Conservation (phyloP, 2,888 invertebrate species). For the Creontiades dilutus region DNA sequence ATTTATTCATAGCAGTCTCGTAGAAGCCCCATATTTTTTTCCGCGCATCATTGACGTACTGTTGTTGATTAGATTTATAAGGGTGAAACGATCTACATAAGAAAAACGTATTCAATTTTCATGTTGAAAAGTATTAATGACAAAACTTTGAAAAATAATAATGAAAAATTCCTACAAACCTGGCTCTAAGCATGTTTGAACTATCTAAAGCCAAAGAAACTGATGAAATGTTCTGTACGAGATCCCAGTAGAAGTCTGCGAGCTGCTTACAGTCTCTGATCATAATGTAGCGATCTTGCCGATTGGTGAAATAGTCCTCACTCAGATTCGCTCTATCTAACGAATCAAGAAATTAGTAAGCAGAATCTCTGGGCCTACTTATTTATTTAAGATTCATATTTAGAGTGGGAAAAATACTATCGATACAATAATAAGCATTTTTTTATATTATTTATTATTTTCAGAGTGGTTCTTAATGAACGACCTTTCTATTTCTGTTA, state of each 20-base stretch:
- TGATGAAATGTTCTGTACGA: constrained; percentile 84
- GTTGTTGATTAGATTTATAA: constrained; percentile 69
- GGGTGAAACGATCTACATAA: constrained; percentile 73
- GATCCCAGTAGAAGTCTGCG: constrained; percentile 89
- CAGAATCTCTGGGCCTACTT: not conserved
- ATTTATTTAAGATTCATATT: not conserved
- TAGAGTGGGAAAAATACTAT: too few relatives aligned
- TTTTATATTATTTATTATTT: too few relatives aligned
- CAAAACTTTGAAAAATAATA: not conserved
- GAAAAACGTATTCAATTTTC: not conserved
- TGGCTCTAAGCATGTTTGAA: constrained; percentile 79
- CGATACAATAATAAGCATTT: too few relatives aligned
- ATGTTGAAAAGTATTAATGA: not conserved
- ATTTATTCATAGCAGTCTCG: constrained; percentile 67
- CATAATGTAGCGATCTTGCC: constrained; percentile 97
- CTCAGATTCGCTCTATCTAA: constrained; percentile 92
- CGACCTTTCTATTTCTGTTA: too few relatives aligned
- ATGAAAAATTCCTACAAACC: constrained; percentile 65
- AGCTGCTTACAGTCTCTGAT: constrained; percentile 88
- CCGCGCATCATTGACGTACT: constrained; percentile 73
- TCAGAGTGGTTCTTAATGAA: too few relatives aligned
- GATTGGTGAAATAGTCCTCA: constrained; percentile 96
- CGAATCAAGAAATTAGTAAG: constrained; percentile 58
- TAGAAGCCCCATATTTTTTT: constrained; percentile 76
- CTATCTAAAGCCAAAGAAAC: constrained; percentile 82